These are phyloP conservation scores for Drosophila kanekoi DNA, from an alignment of 2,888 invertebrate genomes.

Conservation along the genomic window DNA sequence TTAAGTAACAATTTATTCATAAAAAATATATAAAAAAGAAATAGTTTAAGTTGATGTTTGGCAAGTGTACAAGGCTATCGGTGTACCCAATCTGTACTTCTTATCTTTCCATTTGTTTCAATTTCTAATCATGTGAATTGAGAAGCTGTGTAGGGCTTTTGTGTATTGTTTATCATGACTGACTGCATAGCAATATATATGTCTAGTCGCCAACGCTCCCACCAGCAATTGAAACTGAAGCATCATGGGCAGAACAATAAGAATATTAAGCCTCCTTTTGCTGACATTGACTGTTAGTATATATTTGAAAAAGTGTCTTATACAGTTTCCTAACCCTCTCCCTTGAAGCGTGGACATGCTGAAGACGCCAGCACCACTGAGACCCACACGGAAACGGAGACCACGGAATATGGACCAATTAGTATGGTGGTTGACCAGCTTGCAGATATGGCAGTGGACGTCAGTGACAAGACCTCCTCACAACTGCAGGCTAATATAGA, in stretches of 20 bases:
- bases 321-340: no score
- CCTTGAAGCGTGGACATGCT: no score
- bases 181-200: conserved; percentile 38
- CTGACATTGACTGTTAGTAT: conserved; percentile 54
- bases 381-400: conserved; percentile 40
- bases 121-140: conserved; percentile 48
- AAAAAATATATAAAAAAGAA: neutral
- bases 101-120: conserved; percentile 1
- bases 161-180: conserved; percentile 11
- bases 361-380: conserved; percentile 8
- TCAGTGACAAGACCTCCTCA: conserved; percentile 55
- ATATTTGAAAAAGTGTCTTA: neutral
- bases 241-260: conserved; percentile 41
- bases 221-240: conserved; percentile 14
- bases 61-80: neutral
- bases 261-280: conserved; percentile 39
- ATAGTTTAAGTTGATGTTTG: neutral
- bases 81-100: neutral
- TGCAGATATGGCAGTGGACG: conserved; percentile 56
- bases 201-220: neutral
- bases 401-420: conserved; percentile 67
- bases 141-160: conserved; percentile 40
- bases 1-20: neutral
- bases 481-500: conserved; percentile 66
- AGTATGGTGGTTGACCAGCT: conserved; percentile 68